These are phyloP conservation scores for Mormoops blainvillei DNA, from an alignment of 2,113 vertebrate species.

Conservation along the genomic window DNA sequence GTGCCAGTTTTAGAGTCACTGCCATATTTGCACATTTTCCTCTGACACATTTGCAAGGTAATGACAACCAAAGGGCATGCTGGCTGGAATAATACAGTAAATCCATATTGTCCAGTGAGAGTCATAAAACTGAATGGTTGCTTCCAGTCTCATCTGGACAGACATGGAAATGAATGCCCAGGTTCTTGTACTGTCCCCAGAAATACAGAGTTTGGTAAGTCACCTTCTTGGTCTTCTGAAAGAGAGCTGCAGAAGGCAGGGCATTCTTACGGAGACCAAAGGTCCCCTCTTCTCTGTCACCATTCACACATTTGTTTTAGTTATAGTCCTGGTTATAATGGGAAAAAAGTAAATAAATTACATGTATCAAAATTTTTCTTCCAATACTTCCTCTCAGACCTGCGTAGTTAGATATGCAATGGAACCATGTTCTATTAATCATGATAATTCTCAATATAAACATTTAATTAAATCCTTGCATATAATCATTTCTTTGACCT, in stretches of 20 bases:
- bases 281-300: neutral
- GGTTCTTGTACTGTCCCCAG: neutral
- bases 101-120: neutral
- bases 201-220: slow-evolving; percentile 36
- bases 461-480: neutral
- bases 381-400: neutral
- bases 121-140: neutral
- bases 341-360: neutral
- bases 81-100: neutral
- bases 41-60: neutral
- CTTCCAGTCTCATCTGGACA: neutral
- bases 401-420: neutral
- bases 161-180: slow-evolving; percentile 9
- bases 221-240: slow-evolving; percentile 52
- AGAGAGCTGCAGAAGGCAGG: slow-evolving; percentile 40
- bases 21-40: neutral
- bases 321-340: slow-evolving; percentile 31
- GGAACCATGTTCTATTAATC: neutral
- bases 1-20: neutral
- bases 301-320: slow-evolving; percentile 53
- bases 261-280: slow-evolving; percentile 16
- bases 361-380: neutral
- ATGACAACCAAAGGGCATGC: neutral
- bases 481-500: neutral
- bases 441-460: neutral